phyloP scores from a whole-genome alignment of 2,888 invertebrate genomes.

The Plemyria rubiginata region DNA sequence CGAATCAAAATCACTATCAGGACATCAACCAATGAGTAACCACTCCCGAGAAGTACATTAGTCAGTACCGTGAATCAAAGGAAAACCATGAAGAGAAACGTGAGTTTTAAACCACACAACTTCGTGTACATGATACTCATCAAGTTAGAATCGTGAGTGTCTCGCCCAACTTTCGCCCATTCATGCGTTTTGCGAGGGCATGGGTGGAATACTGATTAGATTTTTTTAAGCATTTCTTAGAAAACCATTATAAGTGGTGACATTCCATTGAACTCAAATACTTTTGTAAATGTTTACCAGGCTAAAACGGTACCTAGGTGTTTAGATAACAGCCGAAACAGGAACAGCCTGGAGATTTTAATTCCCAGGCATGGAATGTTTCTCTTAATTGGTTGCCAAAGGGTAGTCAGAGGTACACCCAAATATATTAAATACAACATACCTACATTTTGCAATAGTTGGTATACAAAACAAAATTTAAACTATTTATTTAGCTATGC shows the following conservation, averaged over 20 bases:
- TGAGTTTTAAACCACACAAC: conserved; percentile 50
- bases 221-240: conserved; percentile 2
- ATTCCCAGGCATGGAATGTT: too few species aligned
- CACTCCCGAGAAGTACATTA: conserved; percentile 21
- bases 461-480: too few species aligned
- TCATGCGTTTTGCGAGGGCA: conserved; percentile 50
- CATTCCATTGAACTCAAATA: too few species aligned
- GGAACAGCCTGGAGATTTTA: too few species aligned
- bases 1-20: conserved; percentile 9
- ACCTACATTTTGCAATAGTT: too few species aligned
- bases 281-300: too few species aligned
- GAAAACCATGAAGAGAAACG: conserved; percentile 42
- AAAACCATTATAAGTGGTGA: not conserved
- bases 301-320: too few species aligned
- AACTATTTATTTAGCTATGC: too few species aligned
- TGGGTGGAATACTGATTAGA: conserved; percentile 36
- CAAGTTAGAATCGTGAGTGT: conserved; percentile 58
- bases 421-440: too few species aligned
- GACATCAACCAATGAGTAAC: conserved; percentile 11
- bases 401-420: too few species aligned
- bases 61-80: conserved; percentile 34
- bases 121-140: conserved; percentile 52
- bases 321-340: too few species aligned
- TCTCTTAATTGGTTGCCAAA: too few species aligned
- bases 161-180: conserved; percentile 73